Evolutionary conservation across 2,113 vertebrate genomes (phyloP).

Genomic region (Hyla sarda): DNA sequence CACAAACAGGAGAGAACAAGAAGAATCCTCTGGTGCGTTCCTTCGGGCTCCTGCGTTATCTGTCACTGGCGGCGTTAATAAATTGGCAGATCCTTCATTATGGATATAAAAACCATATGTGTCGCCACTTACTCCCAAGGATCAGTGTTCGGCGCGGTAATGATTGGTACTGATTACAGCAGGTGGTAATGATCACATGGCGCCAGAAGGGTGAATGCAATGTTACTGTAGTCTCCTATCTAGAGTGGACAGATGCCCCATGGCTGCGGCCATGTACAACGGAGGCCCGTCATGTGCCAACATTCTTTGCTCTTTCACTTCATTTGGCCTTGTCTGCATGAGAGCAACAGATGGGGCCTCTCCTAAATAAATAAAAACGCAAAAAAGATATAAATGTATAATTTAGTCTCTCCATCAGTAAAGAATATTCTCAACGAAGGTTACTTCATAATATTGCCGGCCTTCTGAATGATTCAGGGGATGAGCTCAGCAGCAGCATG

Average conservation of each 20-base stretch:
- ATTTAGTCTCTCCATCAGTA: constrained; percentile 18
- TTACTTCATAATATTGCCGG: constrained; percentile 49
- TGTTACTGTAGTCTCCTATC: constrained; percentile 48
- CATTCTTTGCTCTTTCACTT: constrained; percentile 52
- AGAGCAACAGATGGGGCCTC: constrained; percentile 61
- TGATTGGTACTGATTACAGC: constrained; percentile 61
- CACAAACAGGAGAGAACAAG: not conserved
- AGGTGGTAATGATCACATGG: constrained; percentile 55
- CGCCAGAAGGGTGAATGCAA: not conserved
- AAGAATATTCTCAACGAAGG: constrained; percentile 51
- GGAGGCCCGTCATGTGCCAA: constrained; percentile 36
- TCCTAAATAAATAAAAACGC: constrained; percentile 62
- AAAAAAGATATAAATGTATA: constrained; percentile 19
- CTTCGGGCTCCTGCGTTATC: not conserved
- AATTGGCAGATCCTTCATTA: not conserved
- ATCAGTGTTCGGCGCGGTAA: constrained; percentile 46
- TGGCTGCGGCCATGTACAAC: constrained; percentile 23
- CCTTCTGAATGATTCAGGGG: constrained; percentile 14
- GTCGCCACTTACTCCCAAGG: not conserved
- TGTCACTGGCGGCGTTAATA: not conserved
- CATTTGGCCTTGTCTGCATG: constrained; percentile 60
- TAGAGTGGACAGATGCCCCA: constrained; percentile 8
- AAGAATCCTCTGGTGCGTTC: not conserved
- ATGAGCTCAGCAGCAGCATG: not conserved
- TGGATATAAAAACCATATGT: not conserved